Base-by-base conservation (phyloP, 2,888 invertebrate species). In the Amaurobius ferox region DNA sequence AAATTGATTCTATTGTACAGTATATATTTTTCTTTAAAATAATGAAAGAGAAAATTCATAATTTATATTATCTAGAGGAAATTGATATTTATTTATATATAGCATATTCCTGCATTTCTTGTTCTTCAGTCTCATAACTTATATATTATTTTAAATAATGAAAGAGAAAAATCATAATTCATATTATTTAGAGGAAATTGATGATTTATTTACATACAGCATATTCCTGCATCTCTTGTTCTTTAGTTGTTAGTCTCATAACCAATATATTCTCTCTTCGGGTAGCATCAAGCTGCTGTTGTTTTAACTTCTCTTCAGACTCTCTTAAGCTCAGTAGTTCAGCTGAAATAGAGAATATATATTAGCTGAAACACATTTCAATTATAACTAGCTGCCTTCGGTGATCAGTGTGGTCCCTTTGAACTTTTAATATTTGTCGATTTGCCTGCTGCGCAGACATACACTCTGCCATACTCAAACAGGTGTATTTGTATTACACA, bases 221-320 rank as follows among this genome's bases (percentile, higher is more conserved):
- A 93, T 96, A 97, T 93, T 98, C 98, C 92, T 98, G 97, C 91
- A 97, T 94, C 93, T 98, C 98, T 92, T 98, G 98, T 91, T 98
- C 98, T 92, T 98, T 98, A 89, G 96, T 95, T 87, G 98, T 96
- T 89, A 98, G 94, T 90, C 97, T 94, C 90, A 98, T 95, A 89
- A 98, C 95, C 89, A 98, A 94, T 88, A 97, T 95, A 92, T 96
- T 96, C 92, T 98, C 98, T 90, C 97, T 94, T 90, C 97, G 95
- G 90, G 96, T 95, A 88, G 96, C 95, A 91, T 98, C 98, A 79
- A 94, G 39, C 91, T 95, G 94, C 91, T 97, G 96, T 90, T 95
- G 94, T 90, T 95, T 95, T 90, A 95, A 93, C 91, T 95, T 95
- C 90, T 95, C 95, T 92, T 95, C 95, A 90, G 94, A 93, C 92